These are phyloP conservation scores for Mesaphorura yosii DNA, from an alignment of 1,140 invertebrate genomes.

Conservation along the genomic window DNA sequence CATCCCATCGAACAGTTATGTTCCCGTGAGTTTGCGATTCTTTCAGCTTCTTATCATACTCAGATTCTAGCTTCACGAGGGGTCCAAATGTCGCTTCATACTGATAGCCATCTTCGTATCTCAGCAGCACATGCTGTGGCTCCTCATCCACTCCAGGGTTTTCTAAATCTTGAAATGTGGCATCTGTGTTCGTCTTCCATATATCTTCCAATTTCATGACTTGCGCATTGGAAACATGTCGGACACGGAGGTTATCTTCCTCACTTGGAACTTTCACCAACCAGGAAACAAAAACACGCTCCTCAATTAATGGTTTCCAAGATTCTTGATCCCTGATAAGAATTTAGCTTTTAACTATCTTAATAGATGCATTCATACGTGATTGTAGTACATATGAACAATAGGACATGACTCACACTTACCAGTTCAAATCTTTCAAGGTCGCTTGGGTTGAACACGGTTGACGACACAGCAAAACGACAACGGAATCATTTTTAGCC, in stretches of 20 bases:
- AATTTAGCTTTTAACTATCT: not conserved
- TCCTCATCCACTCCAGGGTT: slow-evolving; percentile 96
- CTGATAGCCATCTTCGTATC: slow-evolving; percentile 79
- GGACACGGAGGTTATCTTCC: slow-evolving; percentile 83
- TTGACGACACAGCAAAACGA: slow-evolving; percentile 93
- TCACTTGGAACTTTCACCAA: slow-evolving; percentile 91
- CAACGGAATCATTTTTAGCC: slow-evolving; percentile 96
- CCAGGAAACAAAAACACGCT: slow-evolving; percentile 91
- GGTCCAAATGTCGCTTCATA: slow-evolving; percentile 75
- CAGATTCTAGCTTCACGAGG: slow-evolving; percentile 91
- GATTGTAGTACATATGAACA: not conserved
- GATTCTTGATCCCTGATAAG: slow-evolving; percentile 54
- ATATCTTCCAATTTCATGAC: slow-evolving; percentile 96
- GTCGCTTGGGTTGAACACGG: slow-evolving; percentile 95
- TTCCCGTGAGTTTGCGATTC: slow-evolving; percentile 98
- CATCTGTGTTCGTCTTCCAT: slow-evolving; percentile 97
- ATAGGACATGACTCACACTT: slow-evolving; percentile 4
- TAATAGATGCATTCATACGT: not conserved
- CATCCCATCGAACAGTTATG: slow-evolving; percentile 96
- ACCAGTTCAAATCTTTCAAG: slow-evolving; percentile 96
- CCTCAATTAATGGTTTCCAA: slow-evolving; percentile 95
- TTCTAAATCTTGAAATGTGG: slow-evolving; percentile 93
- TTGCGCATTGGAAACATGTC: slow-evolving; percentile 91
- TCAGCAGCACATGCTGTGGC: slow-evolving; percentile 82
- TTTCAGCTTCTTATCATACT: slow-evolving; percentile 96